Percentiles rank a stretch among this genome's conserved stretches.
phyloP scores from a whole-genome alignment of 2,113 vertebrate species.

The Ailuropoda melanoleuca region DNA sequence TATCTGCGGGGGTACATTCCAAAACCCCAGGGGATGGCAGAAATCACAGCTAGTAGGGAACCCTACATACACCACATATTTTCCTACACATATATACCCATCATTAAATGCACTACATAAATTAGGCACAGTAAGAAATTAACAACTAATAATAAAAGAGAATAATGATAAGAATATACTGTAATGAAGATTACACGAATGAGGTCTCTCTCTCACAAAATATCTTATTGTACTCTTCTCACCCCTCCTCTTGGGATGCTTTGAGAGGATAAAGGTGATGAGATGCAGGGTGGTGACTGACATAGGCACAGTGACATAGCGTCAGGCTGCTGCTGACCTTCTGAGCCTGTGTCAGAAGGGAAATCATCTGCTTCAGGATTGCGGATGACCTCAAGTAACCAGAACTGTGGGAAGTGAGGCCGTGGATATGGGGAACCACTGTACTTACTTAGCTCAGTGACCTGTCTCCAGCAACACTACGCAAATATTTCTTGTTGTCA shows the following conservation, averaged over 20 bases:
- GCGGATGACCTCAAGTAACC: background rate
- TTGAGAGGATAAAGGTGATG: background rate
- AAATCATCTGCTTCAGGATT: background rate
- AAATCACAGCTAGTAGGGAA: background rate
- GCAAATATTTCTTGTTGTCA: background rate
- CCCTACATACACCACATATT: background rate
- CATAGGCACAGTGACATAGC: background rate
- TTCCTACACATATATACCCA: too few species aligned
- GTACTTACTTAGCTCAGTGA: background rate
- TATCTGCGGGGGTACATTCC: background rate
- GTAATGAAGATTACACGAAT: background rate
- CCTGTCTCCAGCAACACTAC: background rate
- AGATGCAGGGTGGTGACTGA: background rate
- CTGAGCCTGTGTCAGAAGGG: too few species aligned
- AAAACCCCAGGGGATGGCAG: background rate
- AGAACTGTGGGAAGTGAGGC: rapidly evolving
- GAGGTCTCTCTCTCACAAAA: background rate
- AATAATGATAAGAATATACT: background rate
- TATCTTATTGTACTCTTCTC: background rate
- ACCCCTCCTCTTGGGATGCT: background rate
- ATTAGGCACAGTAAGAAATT: background rate
- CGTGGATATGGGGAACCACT: rapidly evolving
- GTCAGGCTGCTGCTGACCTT: background rate
- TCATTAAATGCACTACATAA: background rate
- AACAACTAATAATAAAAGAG: background rate